A percentile compares a stretch with the other conserved stretches of the same genome.
Evolutionary conservation across 2,888 invertebrate genomes (phyloP).

Genomic region (Danaus chrysippus): DNA sequence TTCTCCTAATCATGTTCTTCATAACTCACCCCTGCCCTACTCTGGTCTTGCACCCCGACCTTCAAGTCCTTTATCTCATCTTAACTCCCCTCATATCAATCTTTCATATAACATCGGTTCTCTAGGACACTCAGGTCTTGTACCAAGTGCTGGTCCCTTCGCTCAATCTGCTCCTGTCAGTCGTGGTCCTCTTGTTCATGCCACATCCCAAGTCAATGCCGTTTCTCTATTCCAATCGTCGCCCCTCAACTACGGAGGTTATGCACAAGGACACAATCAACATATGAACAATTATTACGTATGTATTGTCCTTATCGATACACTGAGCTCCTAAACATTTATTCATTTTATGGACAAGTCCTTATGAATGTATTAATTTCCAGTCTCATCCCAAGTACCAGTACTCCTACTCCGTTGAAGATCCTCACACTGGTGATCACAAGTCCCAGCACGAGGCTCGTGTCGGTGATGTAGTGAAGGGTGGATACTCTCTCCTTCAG

Average conservation of each 20-base stretch:
- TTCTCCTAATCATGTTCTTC: conserved; percentile 14
- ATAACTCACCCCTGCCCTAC: neutral
- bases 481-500: conserved; percentile 12
- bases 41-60: too few species aligned
- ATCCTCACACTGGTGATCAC: too few species aligned
- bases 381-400: conserved; percentile 67
- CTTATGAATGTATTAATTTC: too few species aligned
- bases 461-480: too few species aligned
- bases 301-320: neutral
- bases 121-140: conserved; percentile 16
- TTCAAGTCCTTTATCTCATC: too few species aligned
- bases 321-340: too few species aligned
- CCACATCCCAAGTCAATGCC: conserved; percentile 18
- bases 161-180: conserved; percentile 30
- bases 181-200: conserved; percentile 15
- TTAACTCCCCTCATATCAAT: conserved; percentile 23
- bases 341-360: too few species aligned
- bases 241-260: conserved; percentile 11
- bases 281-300: neutral
- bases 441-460: too few species aligned
- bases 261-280: neutral
- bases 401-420: conserved; percentile 77
- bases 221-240: conserved; percentile 12
- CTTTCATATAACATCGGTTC: conserved; percentile 31
- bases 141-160: conserved; percentile 28